A percentile compares a stretch with the other conserved stretches of the same genome.
Evolutionary conservation across 35 echinoderm and acorn worm species (phyloP).

Genomic region (Stichopus chloronotus): DNA sequence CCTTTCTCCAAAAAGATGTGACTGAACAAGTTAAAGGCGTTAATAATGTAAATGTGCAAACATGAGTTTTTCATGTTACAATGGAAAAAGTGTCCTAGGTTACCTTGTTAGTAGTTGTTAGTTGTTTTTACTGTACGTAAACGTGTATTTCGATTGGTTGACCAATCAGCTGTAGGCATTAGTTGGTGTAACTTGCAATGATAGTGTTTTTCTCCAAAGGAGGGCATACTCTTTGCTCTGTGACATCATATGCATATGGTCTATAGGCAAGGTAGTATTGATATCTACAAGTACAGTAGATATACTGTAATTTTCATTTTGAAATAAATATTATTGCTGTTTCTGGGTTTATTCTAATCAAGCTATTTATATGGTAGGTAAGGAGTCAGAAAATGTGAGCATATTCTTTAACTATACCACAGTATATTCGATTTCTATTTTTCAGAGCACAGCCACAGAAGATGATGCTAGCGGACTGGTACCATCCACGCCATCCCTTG

Average conservation of each 20-base stretch:
- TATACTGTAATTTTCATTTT: neutral
- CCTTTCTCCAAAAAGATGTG: too few relatives aligned
- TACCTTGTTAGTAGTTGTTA: too few relatives aligned
- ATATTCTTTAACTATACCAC: neutral
- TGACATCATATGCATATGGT: too few relatives aligned
- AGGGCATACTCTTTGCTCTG: too few relatives aligned
- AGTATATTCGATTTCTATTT: neutral
- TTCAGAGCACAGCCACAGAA: neutral
- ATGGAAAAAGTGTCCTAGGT: too few relatives aligned
- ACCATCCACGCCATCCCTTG: neutral
- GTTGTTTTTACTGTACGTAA: neutral
- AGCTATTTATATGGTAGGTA: neutral
- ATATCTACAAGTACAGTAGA: neutral
- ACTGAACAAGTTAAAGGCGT: too few relatives aligned
- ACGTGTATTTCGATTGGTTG: too few relatives aligned
- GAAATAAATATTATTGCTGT: neutral
- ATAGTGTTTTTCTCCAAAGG: too few relatives aligned
- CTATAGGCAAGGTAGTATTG: constrained; percentile 1
- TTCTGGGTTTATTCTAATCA: neutral
- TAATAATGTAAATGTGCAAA: too few relatives aligned
- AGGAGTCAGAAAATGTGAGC: neutral
- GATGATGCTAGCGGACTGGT: neutral
- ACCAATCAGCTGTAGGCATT: neutral
- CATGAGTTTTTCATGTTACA: too few relatives aligned
- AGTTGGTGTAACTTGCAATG: too few relatives aligned